Evolutionary conservation across 2,797 vertebrate genomes (phyloP), one percentile per base, ranked within the genome.

Genomic region (Sebastes taczanowskii): DNA sequence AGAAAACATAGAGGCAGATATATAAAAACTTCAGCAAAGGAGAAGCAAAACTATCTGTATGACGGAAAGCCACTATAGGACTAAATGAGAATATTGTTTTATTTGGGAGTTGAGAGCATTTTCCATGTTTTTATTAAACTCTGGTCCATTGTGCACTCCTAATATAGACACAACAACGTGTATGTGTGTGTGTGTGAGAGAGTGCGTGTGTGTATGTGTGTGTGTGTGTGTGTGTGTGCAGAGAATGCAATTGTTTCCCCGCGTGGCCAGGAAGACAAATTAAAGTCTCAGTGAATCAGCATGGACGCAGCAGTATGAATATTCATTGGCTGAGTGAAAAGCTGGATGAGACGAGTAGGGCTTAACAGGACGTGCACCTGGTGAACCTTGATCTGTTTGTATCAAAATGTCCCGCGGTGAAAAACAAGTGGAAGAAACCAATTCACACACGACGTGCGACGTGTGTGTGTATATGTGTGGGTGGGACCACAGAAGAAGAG

Each of bases 261-360:
- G 4, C 2, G 5, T 75, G 25, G 52, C 65, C 62, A 81, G 38
- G 74, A 83, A 67, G 55, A 85, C 82, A 84, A 77, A 86, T 86
- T 75, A 62, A 81, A 76, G 81, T 71, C 59, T 58, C 7, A 82
- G 75, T 76, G 83, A 91, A 90, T 77, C 61, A 82, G 69, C 52
- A 14, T 46, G 64, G 78, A 88, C 64, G 27, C 46, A 70, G 78
- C 67, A 77, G 80, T 84, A 93, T 94, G 91, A 92, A 95, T 95
- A 95, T 95, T 94, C 92, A 94, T 94, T 35, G 90, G 69, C 78
- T 85, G 90, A 87, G 82, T 91, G 89, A 92, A 89, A 82, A 81
- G 85, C 83, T 29, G 53, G 71, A 85, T 73, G 88, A 86, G 88
- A 89, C 35, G 84, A 93, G 93, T 30, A 82, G 77, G 88, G 90